Evolutionary conservation across 2,797 vertebrate species (phyloP), one percentile per base, ranked within the genome.

Genomic region (Acipenser ruthenus): DNA sequence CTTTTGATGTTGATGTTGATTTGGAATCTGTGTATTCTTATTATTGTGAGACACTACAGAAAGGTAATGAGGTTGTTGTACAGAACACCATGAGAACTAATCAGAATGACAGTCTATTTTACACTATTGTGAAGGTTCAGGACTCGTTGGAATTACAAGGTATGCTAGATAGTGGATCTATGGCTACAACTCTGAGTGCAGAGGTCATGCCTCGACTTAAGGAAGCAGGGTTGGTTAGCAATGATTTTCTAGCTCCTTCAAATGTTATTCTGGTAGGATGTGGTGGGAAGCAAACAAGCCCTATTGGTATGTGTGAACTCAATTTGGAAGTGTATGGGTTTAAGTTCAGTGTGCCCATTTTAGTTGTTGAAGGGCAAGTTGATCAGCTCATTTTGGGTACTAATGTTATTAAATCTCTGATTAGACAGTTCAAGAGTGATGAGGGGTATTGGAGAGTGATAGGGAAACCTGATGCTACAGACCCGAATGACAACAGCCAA

Each of bases 331-430:
- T n/a, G n/a, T n/a, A n/a, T n/a, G 50, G 58, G 11, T 23, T 11
- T 10, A 6, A 9, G 6, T 59, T 64, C 23, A 6, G 18, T 15
- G 64, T 66, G 8, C 73, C 62, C 3, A 15, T 51, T 2, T 47
- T 70, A 6, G 62, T 72, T 61, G 68, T 72, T 50, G 48, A 70
- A 4, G 68, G 61, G 15, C 69, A 73, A 56, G 15, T 13, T 4
- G 66, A 74, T 6, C 50, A 63, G 7, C 6, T 73, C 0, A 74
- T 69, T 9, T 9, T 67, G 10, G 65, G 70, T 12, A 77, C 63
- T 9, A 77, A 75, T 63, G 69, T 75, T 2, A 49, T 77, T 2
- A 74, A 71, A 50, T 50, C 52, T n/a, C 69, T 76, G 6, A 68
- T 64, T 11, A 10, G 10, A 6, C 13, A 58, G 12, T 61, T 72